Conservation (phyloP, 2,888 invertebrate species). For the Minunthozetes semirufus region DNA sequence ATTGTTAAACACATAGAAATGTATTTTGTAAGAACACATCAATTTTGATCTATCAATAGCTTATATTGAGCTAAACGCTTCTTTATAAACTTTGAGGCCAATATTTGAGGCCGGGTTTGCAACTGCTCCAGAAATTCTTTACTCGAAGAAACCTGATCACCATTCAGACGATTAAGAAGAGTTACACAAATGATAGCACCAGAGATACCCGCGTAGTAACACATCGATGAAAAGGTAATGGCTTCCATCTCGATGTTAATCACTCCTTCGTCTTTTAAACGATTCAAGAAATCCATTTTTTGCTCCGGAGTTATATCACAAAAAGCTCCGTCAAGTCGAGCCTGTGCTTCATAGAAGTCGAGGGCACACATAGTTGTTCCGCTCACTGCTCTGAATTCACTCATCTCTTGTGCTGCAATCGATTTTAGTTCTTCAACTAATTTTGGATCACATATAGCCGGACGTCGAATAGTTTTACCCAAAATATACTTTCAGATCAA, state of each 20-base stretch:
- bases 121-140: constrained; percentile 83
- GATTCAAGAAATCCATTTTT: constrained; percentile 71
- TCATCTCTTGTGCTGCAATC: constrained; percentile 57
- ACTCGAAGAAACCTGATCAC: constrained; percentile 82
- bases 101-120: constrained; percentile 78
- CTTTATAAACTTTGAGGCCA: constrained; percentile 75
- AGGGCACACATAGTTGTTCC: constrained; percentile 95
- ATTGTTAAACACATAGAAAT: too few species aligned
- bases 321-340: constrained; percentile 89
- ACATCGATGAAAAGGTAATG: constrained; percentile 83
- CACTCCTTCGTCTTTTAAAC: constrained; percentile 64
- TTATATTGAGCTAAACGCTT: constrained; percentile 57
- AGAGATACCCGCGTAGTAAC: constrained; percentile 83
- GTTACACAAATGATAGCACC: constrained; percentile 92
- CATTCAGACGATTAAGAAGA: constrained; percentile 79
- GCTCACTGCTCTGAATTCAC: constrained; percentile 67
- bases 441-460: constrained; percentile 73
- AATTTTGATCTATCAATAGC: neutral
- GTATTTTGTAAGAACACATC: too few species aligned
- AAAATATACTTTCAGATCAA: constrained; percentile 62
- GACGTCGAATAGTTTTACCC: constrained; percentile 71
- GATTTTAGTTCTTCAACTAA: constrained; percentile 70
- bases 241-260: constrained; percentile 98
- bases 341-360: constrained; percentile 96
- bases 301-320: constrained; percentile 87